A percentile compares a stretch with the other conserved stretches of the same genome.
Evolutionary conservation across 1,140 invertebrate species (phyloP).

Genomic region (Temnothorax longispinosus): DNA sequence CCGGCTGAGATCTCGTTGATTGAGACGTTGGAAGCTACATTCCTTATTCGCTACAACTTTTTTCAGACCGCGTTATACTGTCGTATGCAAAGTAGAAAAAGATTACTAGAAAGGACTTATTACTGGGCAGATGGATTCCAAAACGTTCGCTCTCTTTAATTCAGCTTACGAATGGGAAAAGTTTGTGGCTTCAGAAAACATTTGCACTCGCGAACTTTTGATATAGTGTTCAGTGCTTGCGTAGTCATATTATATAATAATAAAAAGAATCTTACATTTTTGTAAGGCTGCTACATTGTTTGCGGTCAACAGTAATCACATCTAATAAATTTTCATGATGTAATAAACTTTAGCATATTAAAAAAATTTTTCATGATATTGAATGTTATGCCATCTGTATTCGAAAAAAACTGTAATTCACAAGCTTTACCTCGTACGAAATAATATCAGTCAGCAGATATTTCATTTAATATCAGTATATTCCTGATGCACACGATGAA

Average conservation of each 20-base stretch:
- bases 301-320: not conserved
- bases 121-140: constrained; percentile 53
- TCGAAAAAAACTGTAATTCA: not conserved
- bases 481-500: not conserved
- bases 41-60: not conserved
- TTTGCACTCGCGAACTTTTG: constrained; percentile 12
- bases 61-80: constrained; percentile 39
- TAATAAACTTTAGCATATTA: not conserved
- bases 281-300: not conserved
- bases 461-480: not conserved
- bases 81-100: constrained; percentile 49
- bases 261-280: not conserved
- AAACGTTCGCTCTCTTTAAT: constrained; percentile 66
- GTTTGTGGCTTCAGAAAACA: constrained; percentile 29
- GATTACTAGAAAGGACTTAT: constrained; percentile 58
- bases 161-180: constrained; percentile 42
- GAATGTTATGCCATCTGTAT: not conserved
- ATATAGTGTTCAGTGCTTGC: not conserved
- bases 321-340: not conserved
- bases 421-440: not conserved
- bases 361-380: not conserved
- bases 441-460: not conserved
- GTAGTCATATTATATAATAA: constrained; percentile 11
- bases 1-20: constrained; percentile 58
- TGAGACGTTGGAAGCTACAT: constrained; percentile 48